Evolutionary conservation across 1,140 invertebrate species (phyloP), one percentile per base, ranked within the genome.

Genomic region (Euura saliciscinereae): DNA sequence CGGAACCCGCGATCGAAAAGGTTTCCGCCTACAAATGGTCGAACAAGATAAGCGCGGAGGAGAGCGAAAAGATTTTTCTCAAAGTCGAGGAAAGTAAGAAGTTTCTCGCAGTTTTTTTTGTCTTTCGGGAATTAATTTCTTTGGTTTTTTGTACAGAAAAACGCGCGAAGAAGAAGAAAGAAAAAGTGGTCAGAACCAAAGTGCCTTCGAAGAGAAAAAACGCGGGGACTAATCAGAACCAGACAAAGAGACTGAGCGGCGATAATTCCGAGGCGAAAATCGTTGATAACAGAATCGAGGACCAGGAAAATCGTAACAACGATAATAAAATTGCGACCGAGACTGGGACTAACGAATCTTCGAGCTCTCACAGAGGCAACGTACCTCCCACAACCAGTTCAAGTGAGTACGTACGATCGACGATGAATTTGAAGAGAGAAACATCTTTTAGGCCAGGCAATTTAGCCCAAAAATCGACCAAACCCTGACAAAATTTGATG

Each of bases 11-110:
- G 6, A 75, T 88, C 70, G 86, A 88, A 76, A 88, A 86, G 78
- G 87, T 88, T 77, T 87, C 85, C 51, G 85, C 86, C 2, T 75
- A 86, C 3, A 86, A 87, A 75, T 88, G 87, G 87, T 87, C 85
- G 1, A 88, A 88, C 71, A 88, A 87, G 79, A 85, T 88, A 51
- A 87, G 85, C 70, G 80, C 84, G 6, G 85, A 86, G 42, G 84
- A 83, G 13, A 78, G 75, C 43, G 83, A 86, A 66, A 81, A 79
- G 8, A 80, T 80, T 77, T 69, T 84, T 79, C 80, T 75, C 68
- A 74, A 73, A 66, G 74, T 75, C 76, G 77, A 81, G 71, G 80
- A 82, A 80, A 78, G 83, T 82, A 76, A 77, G 74, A 66, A 66
- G 13, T 42, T 42, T 67, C 13, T 59, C 3, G 0, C 0, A 59